A percentile compares a stretch with the other conserved stretches of the same genome.
Conservation (phyloP, 2,797 vertebrate species). For the Pantherophis alleghaniensis region DNA sequence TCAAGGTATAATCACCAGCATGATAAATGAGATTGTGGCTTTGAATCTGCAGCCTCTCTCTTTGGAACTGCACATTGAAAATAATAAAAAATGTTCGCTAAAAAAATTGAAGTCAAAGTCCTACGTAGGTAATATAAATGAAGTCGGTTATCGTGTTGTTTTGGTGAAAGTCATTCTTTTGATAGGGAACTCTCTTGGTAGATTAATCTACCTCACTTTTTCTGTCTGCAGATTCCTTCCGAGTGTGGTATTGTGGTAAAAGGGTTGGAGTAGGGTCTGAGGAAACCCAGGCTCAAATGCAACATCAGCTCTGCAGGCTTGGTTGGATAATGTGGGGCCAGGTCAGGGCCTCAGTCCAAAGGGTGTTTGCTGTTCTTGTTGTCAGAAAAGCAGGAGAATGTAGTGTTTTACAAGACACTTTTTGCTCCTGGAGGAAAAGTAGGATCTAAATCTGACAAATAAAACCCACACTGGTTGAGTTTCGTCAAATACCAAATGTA, state of each 20-base stretch:
- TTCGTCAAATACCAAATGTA: neutral
- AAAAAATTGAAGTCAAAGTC: neutral
- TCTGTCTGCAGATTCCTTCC: neutral
- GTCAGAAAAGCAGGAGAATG: neutral
- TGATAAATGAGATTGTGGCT: neutral
- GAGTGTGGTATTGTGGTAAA: neutral
- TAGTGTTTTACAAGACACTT: neutral
- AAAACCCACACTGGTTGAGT: neutral
- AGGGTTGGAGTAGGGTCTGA: neutral
- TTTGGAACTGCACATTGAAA: neutral
- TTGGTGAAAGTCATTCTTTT: neutral
- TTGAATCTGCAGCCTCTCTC: neutral
- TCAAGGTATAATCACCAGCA: neutral
- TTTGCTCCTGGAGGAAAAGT: neutral
- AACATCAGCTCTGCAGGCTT: neutral
- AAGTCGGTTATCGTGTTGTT: neutral
- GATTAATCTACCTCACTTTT: neutral
- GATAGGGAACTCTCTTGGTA: neutral
- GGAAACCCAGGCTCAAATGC: neutral
- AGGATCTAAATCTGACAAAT: neutral
- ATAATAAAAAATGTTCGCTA: neutral
- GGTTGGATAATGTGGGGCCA: neutral
- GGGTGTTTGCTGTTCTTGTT: neutral
- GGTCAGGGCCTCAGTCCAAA: neutral
- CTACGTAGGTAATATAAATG: neutral